These are phyloP conservation scores for Drosophila mettleri DNA, from an alignment of 2,888 invertebrate species.

Conservation along the genomic window DNA sequence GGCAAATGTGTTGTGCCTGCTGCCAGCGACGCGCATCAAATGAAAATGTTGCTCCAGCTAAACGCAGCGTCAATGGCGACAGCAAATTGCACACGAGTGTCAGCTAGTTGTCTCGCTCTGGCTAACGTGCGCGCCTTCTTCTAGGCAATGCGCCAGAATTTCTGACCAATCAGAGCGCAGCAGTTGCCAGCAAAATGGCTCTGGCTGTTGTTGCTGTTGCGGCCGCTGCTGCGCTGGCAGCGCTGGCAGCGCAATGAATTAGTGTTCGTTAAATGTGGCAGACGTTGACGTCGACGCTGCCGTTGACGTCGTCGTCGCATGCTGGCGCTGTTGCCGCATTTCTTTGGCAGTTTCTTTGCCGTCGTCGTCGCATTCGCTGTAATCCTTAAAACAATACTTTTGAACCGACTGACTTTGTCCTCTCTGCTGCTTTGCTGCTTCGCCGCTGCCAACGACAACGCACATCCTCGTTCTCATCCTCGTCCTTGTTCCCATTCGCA, in stretches of 20 bases:
- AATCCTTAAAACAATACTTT: constrained; percentile 77
- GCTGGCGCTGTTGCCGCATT: constrained; percentile 68
- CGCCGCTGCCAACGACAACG: constrained; percentile 22
- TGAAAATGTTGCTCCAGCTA: constrained; percentile 40
- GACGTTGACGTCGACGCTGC: constrained; percentile 25
- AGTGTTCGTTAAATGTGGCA: constrained; percentile 79
- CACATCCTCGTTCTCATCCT: constrained; percentile 17
- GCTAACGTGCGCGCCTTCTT: constrained; percentile 20
- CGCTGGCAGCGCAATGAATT: constrained; percentile 81
- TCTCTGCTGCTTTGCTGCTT: constrained; percentile 9
- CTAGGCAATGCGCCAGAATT: background rate
- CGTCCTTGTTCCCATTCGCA: background rate
- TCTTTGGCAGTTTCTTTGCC: constrained; percentile 53
- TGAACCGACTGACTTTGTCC: constrained; percentile 54
- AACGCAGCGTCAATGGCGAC: constrained; percentile 40
- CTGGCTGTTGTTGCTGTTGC: constrained; percentile 24
- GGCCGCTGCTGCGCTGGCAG: constrained; percentile 49
- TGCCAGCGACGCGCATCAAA: constrained; percentile 46
- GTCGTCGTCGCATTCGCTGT: constrained; percentile 40
- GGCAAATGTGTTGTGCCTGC: constrained; percentile 41
- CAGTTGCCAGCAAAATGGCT: constrained; percentile 58
- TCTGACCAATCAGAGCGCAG: constrained; percentile 52
- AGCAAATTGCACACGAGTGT: constrained; percentile 2
- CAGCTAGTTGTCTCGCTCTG: constrained; percentile 57
- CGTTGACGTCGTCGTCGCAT: constrained; percentile 13